Evolutionary conservation across 2,113 vertebrate genomes (phyloP).

Genomic region (Calyptommatus sinebrachiatus): DNA sequence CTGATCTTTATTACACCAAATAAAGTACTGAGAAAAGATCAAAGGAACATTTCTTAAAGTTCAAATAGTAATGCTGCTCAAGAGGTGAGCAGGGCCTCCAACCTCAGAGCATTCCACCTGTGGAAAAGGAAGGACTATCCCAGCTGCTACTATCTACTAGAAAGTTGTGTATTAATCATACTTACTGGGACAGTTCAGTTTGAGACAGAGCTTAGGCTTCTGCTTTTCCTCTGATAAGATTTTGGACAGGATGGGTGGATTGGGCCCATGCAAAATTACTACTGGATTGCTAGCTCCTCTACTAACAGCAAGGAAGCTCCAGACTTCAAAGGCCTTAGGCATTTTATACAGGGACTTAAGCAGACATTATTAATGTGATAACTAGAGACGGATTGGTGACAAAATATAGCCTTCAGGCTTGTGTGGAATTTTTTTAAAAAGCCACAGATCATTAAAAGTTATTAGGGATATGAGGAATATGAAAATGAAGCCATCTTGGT

Average conservation of each 20-base stretch:
- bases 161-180: conserved; percentile 1
- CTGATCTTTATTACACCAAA: conserved; percentile 11
- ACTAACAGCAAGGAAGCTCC: no score
- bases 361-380: not conserved
- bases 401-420: conserved; percentile 38
- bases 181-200: conserved; percentile 7
- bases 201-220: not conserved
- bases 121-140: not conserved
- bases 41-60: conserved; percentile 44
- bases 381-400: not conserved
- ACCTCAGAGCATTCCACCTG: conserved; percentile 24
- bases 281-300: no score
- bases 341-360: not conserved
- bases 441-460: conserved; percentile 36
- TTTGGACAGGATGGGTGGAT: not conserved
- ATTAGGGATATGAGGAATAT: conserved; percentile 34
- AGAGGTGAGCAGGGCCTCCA: not conserved
- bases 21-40: conserved; percentile 25
- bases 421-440: conserved; percentile 14
- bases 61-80: conserved; percentile 2
- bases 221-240: not conserved
- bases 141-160: not conserved
- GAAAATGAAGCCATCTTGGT: conserved; percentile 39
- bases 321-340: not conserved
- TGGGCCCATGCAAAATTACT: not conserved